Evolutionary conservation across 2,888 invertebrate species (phyloP), one percentile per base, ranked within the genome.

Genomic region (Lasioglossum figueresi): DNA sequence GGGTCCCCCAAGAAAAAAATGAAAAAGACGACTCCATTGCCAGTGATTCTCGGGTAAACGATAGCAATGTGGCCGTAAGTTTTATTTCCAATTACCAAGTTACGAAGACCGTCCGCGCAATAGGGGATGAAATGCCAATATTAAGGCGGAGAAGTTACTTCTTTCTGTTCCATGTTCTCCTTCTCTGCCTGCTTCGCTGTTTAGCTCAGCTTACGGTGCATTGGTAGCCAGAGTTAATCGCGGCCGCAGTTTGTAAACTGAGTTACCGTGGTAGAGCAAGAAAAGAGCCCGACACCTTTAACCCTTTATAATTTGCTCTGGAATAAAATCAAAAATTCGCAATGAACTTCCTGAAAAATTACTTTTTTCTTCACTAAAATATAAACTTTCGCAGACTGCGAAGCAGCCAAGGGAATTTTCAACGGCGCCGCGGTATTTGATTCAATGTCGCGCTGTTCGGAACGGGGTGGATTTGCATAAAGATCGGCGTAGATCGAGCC

Each of bases 151-250:
- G 77, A 83, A 84, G 77, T 89, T 85, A 72, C 70, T 80, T 75
- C 45, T 45, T 45, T 14, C 16, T 48, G 23, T 6, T 48, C 2
- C 48, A 8, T 48, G 48, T 23, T 48, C 48, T 59, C 12, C 80
- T 84, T 84, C 80, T 82, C 77, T 83, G 40, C 74, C 59, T 79
- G 84, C 82, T 84, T 82, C 72, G 43, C 52, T 27, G 59, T 52
- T 16, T 80, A 45, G 71, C 71, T 66, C 34, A n/a, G n/a, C 59
- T 74, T 75, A 80, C 84, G 80, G 72, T 79, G 80, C 86, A 88
- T 86, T 89, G 86, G 85, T 86, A 80, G 86, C 76, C 59, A 71
- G 76, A 82, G 86, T 89, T 89, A 88, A 89, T 89, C 89, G 84
- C 70, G 48, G 76, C 81, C 79, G 79, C 89, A 89, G 82, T 88